Evolutionary conservation across 2,888 invertebrate genomes (phyloP), one percentile per base, ranked within the genome.

Genomic region (Hemaris fuciformis): DNA sequence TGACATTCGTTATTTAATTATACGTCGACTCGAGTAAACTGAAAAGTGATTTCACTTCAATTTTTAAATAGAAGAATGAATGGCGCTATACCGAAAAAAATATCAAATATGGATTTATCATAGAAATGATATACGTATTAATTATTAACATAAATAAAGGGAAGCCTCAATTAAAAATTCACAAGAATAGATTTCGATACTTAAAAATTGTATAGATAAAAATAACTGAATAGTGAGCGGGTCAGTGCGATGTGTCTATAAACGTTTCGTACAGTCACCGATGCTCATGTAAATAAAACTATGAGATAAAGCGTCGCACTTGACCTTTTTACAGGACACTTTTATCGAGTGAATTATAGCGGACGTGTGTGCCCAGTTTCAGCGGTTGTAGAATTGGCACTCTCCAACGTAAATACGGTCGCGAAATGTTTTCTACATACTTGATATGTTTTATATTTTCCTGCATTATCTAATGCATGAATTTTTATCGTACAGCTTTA

Each of bases 301-400:
- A 59, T 62, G 70, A 72, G 77, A 81, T 83, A 80, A 80, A 82
- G 75, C 69, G 66, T 66, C 76, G 82, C 81, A 79, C 85, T 88
- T 88, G 86, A 85, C 87, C 87, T 80, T 83, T 85, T 84, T 84
- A 79, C 79, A 74, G 77, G 73, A 75, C 77, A 79, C 73, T 83
- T 83, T 82, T 81, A 84, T 81, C 77, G 70, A 67, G 64, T 72
- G 70, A 81, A 79, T 80, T 80, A 80, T 75, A 72, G 73, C 68
- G 65, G 66, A 66, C 63, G 66, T 65, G 69, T 70, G 67, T 74
- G 69, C 22, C 25, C n/a, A 7, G 27, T 18, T 15, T 15, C 42
- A 48, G 59, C 61, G 59, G 69, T 72, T 71, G 73, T 64, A 73
- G 74, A 77, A 76, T 76, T 76, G 75, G 71, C 77, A 75, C 66